Evolutionary conservation across 1,140 invertebrate genomes (phyloP), one percentile per base, ranked within the genome.

Genomic region (Drosophila nigromelanica): DNA sequence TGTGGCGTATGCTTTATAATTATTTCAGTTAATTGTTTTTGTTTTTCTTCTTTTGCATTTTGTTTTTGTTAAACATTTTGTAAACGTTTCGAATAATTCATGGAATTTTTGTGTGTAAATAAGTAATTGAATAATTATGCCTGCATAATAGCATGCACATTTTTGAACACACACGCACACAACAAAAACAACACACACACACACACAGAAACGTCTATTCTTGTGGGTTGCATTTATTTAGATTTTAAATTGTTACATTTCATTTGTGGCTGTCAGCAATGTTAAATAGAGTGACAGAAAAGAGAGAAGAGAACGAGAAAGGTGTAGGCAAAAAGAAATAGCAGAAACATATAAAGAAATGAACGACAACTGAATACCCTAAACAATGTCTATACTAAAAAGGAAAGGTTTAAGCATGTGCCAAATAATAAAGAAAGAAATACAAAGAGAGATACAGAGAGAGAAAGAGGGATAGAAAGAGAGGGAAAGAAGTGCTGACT

Each of bases 121-220:
- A 68, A 61, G 42, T 68, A 68, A 73, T 73, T 68, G 40, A 60
- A 55, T 55, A 73, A 68, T 73, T 68, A 61, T 59, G 62, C 15
- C n/a, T 15, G 40, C 40, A 56, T 43, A 30, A 58, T 43, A 24
- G 24, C 3, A 58, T 61, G 56, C 12, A 50, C 11, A 61, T 35
- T 24, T 43, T 45, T 15, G 21, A 24, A 4, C 5, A 6, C 27
- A 27, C 21, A 4, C 5, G 5, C 27, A 27, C 21, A 37, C 18
- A 24, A 24, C 21, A 24, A 24, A 24, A 24, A 24, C 21, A 24
- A 24, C 21, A 24, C 21, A 24, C 5, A 2, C 27, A 27, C 21
- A n/a, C 15, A 47, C 51, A 47, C 51, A 30, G 12, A 30, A 33
- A 47, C 15, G 7, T 10, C 27, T 27, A 27, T 40, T 15, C 8